A percentile compares a stretch with the other conserved stretches of the same genome.
Evolutionary conservation across 2,888 invertebrate species (phyloP).

Genomic region (Phaedon cochleariae): DNA sequence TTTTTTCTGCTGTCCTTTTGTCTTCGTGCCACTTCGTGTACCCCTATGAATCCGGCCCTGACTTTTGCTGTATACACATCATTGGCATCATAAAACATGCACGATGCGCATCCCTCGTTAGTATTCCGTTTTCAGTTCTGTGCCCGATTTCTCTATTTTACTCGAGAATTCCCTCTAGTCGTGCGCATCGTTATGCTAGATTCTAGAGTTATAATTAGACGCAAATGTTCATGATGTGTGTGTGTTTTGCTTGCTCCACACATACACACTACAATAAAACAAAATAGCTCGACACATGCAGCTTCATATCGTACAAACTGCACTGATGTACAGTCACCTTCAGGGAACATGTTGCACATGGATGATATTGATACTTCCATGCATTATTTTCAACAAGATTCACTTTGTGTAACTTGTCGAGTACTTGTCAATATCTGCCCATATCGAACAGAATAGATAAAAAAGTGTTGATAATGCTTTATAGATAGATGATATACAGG

Average conservation of each 20-base stretch:
- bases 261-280: constrained; percentile 24
- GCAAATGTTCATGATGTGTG: constrained; percentile 37
- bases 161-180: not conserved
- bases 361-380: too few species aligned
- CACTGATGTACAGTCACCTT: too few species aligned
- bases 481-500: too few species aligned
- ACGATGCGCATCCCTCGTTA: not conserved
- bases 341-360: too few species aligned
- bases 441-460: too few species aligned
- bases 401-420: too few species aligned
- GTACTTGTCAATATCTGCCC: too few species aligned
- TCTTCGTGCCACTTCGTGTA: too few species aligned
- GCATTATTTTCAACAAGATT: too few species aligned
- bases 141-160: not conserved
- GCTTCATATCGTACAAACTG: constrained; percentile 18
- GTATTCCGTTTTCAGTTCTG: not conserved
- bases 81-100: not conserved
- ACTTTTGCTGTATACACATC: not conserved
- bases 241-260: constrained; percentile 38
- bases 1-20: too few species aligned
- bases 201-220: constrained; percentile 40
- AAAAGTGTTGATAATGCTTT: too few species aligned
- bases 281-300: constrained; percentile 34
- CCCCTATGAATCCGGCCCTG: not conserved
- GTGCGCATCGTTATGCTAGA: constrained; percentile 20